These are phyloP conservation scores for Catocala sponsa DNA, from an alignment of 2,888 invertebrate genomes.

Conservation along the genomic window DNA sequence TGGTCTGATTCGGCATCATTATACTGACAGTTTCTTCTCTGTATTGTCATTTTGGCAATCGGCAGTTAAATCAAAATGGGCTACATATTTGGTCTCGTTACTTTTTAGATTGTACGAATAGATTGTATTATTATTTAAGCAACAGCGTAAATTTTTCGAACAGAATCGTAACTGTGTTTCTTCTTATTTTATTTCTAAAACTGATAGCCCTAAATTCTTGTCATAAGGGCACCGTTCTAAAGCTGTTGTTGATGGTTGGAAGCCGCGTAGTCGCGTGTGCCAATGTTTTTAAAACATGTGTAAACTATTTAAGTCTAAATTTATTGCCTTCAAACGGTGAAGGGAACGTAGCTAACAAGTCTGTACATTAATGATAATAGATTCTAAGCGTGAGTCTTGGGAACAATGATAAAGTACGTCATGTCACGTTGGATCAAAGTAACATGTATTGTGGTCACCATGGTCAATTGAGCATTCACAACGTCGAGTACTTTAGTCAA, in stretches of 20 bases:
- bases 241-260: background rate
- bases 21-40: conserved; percentile 66
- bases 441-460: background rate
- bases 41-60: conserved; percentile 37
- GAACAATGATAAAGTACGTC: conserved; percentile 21
- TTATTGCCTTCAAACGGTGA: conserved; percentile 36
- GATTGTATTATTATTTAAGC: conserved; percentile 22
- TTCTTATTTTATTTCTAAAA: conserved; percentile 5
- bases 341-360: conserved; percentile 32
- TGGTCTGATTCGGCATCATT: conserved; percentile 67
- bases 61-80: conserved; percentile 39
- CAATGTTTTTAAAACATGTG: conserved; percentile 39
- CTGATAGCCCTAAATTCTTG: background rate
- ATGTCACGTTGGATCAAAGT: conserved; percentile 10
- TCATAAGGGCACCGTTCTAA: background rate
- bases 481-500: background rate
- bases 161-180: background rate
- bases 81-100: conserved; percentile 22
- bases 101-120: conserved; percentile 16
- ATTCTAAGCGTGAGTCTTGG: conserved; percentile 42
- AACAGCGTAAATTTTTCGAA: background rate
- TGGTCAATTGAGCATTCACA: conserved; percentile 1
- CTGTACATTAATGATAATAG: conserved; percentile 20
- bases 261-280: conserved; percentile 2
- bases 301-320: conserved; percentile 41